Conservation (phyloP, 2,888 invertebrate genomes). For the Machimus rusticus region DNA sequence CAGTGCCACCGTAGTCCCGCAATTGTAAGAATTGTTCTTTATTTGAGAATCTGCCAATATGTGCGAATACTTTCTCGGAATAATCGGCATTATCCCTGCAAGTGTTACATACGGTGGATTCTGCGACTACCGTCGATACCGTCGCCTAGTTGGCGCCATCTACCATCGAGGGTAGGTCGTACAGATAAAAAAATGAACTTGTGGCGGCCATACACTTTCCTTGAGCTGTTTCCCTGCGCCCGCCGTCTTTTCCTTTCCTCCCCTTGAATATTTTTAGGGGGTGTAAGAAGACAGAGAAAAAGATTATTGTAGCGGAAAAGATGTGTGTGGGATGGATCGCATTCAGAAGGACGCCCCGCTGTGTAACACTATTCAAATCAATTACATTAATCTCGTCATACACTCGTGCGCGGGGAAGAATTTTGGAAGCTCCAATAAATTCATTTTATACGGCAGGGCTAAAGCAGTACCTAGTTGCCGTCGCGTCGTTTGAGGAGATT, state of each 20-base stretch:
- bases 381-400: constrained; percentile 42
- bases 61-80: constrained; percentile 36
- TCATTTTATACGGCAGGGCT: neutral
- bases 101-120: constrained; percentile 35
- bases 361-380: constrained; percentile 47
- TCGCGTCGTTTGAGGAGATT: neutral
- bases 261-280: neutral
- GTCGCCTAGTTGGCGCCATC: constrained; percentile 62
- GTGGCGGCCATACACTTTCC: constrained; percentile 37
- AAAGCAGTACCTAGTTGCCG: neutral
- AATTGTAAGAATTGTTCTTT: constrained; percentile 34
- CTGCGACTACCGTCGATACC: constrained; percentile 42
- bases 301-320: constrained; percentile 30
- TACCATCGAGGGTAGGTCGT: constrained; percentile 55
- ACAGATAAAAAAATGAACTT: constrained; percentile 34
- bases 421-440: neutral
- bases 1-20: neutral
- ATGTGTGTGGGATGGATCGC: neutral
- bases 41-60: constrained; percentile 43
- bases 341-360: neutral
- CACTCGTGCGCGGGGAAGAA: neutral
- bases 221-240: neutral
- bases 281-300: constrained; percentile 35
- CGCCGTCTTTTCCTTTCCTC: neutral
- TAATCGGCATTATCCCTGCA: constrained; percentile 22